Percentiles rank a stretch among this genome's conserved stretches.
Evolutionary conservation across 2,888 invertebrate genomes (phyloP).

Genomic region (Microdon myrmicae): DNA sequence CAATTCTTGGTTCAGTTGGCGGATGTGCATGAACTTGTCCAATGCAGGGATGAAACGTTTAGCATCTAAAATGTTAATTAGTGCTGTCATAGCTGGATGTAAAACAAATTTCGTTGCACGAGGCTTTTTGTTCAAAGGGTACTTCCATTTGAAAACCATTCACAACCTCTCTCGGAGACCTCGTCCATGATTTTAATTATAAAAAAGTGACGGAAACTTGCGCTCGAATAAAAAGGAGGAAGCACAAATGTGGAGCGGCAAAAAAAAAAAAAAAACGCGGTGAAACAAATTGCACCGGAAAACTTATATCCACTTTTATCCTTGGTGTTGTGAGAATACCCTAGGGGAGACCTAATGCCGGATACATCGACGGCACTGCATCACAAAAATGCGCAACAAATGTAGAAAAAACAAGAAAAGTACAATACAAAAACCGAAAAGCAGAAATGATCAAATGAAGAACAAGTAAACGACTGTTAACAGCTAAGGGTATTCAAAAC

Average conservation of each 20-base stretch:
- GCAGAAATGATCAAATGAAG: too few species aligned
- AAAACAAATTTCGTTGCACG: neutral
- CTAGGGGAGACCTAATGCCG: slow-evolving; percentile 10
- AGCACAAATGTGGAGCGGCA: too few species aligned
- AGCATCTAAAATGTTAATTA: slow-evolving; percentile 14
- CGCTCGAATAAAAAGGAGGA: too few species aligned
- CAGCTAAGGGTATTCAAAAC: slow-evolving; percentile 39
- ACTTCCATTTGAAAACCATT: neutral
- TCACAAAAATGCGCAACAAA: slow-evolving; percentile 36
- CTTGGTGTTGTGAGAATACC: slow-evolving; percentile 3
- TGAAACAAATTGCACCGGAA: slow-evolving; percentile 19
- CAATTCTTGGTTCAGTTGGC: too few species aligned
- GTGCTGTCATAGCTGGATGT: neutral
- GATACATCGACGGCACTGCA: too few species aligned
- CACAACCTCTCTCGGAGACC: neutral
- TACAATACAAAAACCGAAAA: too few species aligned
- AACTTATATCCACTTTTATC: slow-evolving; percentile 15
- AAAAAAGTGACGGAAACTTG: too few species aligned
- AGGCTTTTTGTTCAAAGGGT: neutral
- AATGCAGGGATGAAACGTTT: too few species aligned
- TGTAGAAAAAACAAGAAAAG: too few species aligned
- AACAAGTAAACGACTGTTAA: slow-evolving; percentile 33
- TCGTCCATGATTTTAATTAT: slow-evolving; percentile 18
- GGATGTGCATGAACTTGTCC: too few species aligned
- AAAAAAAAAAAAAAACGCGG: neutral